These are phyloP conservation scores for Drosophila anomelani DNA, from an alignment of 2,888 invertebrate genomes.

Conservation along the genomic window DNA sequence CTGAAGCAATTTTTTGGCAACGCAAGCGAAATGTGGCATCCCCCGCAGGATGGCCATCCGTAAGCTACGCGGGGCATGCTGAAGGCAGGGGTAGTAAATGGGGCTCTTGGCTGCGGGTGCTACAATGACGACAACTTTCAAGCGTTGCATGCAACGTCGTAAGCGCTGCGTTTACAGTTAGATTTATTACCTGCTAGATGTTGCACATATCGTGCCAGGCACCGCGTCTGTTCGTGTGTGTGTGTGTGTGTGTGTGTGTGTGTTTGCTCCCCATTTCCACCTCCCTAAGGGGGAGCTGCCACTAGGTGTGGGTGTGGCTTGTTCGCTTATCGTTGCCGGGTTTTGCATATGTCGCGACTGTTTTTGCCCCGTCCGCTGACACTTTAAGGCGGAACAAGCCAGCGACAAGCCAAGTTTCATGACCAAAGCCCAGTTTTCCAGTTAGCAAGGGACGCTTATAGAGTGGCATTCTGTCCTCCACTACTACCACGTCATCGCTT, in stretches of 20 bases:
- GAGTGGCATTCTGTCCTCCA: background rate
- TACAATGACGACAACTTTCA: slow-evolving; percentile 73
- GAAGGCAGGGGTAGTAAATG: slow-evolving; percentile 16
- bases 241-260: background rate
- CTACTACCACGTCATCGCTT: slow-evolving; percentile 18
- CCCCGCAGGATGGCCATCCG: slow-evolving; percentile 28
- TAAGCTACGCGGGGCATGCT: background rate
- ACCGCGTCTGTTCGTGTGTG: background rate
- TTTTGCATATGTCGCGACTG: slow-evolving; percentile 74
- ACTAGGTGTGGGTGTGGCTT: slow-evolving; percentile 26
- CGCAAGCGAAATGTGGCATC: slow-evolving; percentile 73
- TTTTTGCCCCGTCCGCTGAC: slow-evolving; percentile 54
- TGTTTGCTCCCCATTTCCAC: background rate
- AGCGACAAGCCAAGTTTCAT: slow-evolving; percentile 36
- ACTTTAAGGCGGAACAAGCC: slow-evolving; percentile 50
- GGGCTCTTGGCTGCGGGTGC: slow-evolving; percentile 45
- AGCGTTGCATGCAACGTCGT: slow-evolving; percentile 74
- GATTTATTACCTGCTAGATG: slow-evolving; percentile 80
- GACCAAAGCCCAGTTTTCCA: slow-evolving; percentile 31
- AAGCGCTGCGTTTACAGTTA: slow-evolving; percentile 77
- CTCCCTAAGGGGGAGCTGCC: background rate
- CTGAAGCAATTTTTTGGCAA: slow-evolving; percentile 69
- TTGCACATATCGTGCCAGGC: slow-evolving; percentile 69
- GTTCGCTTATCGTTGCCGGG: slow-evolving; percentile 63
- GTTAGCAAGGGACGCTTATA: background rate